Evolutionary conservation across 1,140 invertebrate species (phyloP).

Genomic region (Drosophila nebulosa): DNA sequence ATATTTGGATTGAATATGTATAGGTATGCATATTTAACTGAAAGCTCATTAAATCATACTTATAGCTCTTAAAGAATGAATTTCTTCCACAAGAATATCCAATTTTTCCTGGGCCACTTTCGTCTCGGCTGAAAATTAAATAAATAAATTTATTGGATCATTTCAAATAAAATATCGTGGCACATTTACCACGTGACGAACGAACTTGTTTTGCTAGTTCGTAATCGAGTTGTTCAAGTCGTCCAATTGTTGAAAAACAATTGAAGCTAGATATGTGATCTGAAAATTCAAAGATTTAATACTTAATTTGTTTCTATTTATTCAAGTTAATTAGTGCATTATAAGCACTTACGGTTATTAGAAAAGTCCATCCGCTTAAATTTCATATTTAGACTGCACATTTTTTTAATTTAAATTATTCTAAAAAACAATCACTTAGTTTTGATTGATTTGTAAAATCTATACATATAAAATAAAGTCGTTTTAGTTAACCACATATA

Average conservation of each 20-base stretch:
- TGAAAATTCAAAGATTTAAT: background rate
- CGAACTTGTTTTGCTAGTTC: background rate
- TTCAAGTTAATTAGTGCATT: background rate
- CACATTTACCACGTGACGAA: background rate
- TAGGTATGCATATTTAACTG: background rate
- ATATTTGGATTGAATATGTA: background rate
- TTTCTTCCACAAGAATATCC: constrained; percentile 2
- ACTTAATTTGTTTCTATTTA: background rate
- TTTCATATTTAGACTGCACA: background rate
- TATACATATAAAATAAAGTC: too few relatives aligned
- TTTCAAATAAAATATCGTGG: background rate
- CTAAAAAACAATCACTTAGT: too few relatives aligned
- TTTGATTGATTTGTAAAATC: too few relatives aligned
- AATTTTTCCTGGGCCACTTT: constrained; percentile 2
- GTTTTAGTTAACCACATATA: too few relatives aligned
- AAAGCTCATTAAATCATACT: background rate
- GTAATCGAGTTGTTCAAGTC: background rate
- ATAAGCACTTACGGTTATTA: background rate
- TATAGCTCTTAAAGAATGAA: background rate
- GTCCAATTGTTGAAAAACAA: background rate
- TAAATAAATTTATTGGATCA: background rate
- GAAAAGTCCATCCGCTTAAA: background rate
- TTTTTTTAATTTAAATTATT: background rate
- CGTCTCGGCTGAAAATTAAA: background rate
- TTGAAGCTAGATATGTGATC: background rate